phyloP scores from a whole-genome alignment of 2,113 vertebrate species.

The Promerops cafer region DNA sequence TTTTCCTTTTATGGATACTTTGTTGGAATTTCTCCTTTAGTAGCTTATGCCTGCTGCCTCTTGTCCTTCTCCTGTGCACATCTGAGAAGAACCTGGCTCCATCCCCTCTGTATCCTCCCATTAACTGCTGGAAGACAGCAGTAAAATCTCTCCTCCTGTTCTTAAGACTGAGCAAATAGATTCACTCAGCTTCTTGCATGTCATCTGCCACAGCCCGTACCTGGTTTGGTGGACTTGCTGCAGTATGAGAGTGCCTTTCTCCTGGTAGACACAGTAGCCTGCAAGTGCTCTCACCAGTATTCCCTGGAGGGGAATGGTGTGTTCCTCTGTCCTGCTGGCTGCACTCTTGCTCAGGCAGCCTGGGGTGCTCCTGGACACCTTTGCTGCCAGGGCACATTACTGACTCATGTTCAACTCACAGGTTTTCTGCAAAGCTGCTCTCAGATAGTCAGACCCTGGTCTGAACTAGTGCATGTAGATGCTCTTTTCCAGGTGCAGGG shows the following conservation, averaged over 20 bases:
- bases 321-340: background rate
- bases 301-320: background rate
- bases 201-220: background rate
- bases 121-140: background rate
- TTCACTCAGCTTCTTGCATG: background rate
- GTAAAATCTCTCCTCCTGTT: background rate
- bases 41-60: background rate
- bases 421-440: background rate
- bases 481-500: background rate
- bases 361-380: background rate
- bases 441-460: accelerated
- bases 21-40: background rate
- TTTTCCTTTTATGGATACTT: background rate
- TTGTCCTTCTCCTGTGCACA: background rate
- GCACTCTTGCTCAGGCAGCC: background rate
- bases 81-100: background rate
- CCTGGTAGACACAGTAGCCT: background rate
- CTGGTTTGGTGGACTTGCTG: background rate
- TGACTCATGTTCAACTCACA: background rate
- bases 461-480: background rate
- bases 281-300: background rate
- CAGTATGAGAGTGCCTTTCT: background rate
- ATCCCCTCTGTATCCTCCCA: background rate
- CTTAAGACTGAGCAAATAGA: background rate
- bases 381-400: background rate